Evolutionary conservation across 2,113 vertebrate genomes (phyloP).

Genomic region (Ammodytes dubius): DNA sequence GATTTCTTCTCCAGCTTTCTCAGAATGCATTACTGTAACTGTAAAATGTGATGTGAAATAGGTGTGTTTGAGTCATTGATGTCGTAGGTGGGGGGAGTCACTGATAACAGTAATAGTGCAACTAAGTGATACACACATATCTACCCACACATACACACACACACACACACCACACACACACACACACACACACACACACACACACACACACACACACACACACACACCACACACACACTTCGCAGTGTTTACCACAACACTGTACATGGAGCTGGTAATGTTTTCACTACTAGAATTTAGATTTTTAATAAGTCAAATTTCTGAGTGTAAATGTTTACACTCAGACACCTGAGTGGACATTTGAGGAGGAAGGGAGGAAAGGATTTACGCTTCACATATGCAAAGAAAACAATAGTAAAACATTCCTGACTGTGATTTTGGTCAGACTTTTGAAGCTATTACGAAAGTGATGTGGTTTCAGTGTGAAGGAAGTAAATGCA

Average conservation of each 20-base stretch:
- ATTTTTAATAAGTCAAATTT: constrained; percentile 29
- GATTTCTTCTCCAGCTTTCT: constrained; percentile 8
- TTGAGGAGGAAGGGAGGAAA: not conserved
- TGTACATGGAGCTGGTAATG: not conserved
- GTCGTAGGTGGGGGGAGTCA: constrained; percentile 80
- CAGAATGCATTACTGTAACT: constrained; percentile 53
- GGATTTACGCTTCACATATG: constrained; percentile 7
- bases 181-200: not conserved
- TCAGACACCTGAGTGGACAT: not conserved
- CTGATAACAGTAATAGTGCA: constrained; percentile 64
- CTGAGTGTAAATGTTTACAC: constrained; percentile 4
- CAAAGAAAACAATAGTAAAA: not conserved
- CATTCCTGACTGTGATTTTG: constrained; percentile 60
- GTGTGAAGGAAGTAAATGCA: constrained; percentile 75
- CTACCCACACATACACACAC: constrained; percentile 28
- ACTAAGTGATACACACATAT: constrained; percentile 30
- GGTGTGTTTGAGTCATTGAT: constrained; percentile 65
- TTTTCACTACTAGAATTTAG: not conserved
- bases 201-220: not conserved
- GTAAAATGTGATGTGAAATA: constrained; percentile 35
- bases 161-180: constrained; percentile 10
- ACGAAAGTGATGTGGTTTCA: constrained; percentile 79
- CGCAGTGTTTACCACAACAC: constrained; percentile 9
- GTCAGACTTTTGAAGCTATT: constrained; percentile 57
- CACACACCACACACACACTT: not conserved